phyloP scores from a whole-genome alignment of 2,888 invertebrate species.

The Cryptocephalus primarius region DNA sequence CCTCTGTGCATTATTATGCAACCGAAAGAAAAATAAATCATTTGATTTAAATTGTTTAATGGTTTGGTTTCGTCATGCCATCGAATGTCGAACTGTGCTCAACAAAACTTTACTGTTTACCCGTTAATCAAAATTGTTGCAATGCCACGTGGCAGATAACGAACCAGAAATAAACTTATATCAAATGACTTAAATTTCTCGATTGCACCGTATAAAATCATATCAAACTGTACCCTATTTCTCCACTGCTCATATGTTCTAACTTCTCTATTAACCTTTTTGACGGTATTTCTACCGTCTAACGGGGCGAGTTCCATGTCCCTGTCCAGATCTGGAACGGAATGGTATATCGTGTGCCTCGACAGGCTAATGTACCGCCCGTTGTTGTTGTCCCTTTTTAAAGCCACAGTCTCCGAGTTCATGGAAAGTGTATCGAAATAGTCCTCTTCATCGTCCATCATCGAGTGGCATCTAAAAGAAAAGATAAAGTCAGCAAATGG shows the following conservation, averaged over 20 bases:
- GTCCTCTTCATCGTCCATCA: slow-evolving; percentile 31
- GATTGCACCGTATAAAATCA: too few relatives aligned
- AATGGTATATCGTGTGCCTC: slow-evolving; percentile 48
- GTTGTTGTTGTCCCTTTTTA: slow-evolving; percentile 22
- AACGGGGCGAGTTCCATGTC: slow-evolving; percentile 27
- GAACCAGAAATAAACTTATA: too few relatives aligned
- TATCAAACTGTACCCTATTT: slow-evolving; percentile 41
- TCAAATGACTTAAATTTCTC: too few relatives aligned
- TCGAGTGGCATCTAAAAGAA: slow-evolving; percentile 12
- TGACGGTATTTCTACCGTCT: slow-evolving; percentile 13
- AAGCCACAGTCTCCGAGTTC: slow-evolving; percentile 24
- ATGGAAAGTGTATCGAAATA: slow-evolving; percentile 36
- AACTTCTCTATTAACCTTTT: slow-evolving; percentile 40
- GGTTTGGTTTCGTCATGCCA: too few relatives aligned
- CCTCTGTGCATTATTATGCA: slow-evolving; percentile 1
- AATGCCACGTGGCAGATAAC: too few relatives aligned
- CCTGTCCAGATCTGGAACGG: slow-evolving; percentile 42
- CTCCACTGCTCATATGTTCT: slow-evolving; percentile 51
- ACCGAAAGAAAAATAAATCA: too few relatives aligned
- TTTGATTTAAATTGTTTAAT: too few relatives aligned
- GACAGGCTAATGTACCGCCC: slow-evolving; percentile 41
- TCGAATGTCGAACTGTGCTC: too few relatives aligned
- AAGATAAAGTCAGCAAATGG: too few relatives aligned
- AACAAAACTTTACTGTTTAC: too few relatives aligned
- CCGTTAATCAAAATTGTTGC: too few relatives aligned